These are phyloP conservation scores for Chymomyza costata DNA, from an alignment of 1,140 invertebrate genomes.

Conservation along the genomic window DNA sequence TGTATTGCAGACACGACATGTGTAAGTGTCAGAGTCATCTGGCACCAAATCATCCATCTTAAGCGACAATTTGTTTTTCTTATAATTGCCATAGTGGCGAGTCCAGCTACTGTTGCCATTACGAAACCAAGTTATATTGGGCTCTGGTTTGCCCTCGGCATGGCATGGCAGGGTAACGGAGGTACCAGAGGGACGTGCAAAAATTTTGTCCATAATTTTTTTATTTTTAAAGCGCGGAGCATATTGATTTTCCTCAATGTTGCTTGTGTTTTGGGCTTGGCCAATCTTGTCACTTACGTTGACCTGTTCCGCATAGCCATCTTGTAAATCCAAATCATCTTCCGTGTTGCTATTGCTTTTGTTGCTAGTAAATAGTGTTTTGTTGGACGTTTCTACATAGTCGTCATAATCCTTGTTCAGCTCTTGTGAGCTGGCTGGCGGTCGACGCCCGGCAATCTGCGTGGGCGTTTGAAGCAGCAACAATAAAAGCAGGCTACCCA, in stretches of 20 bases:
- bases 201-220: slow-evolving; percentile 62
- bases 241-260: slow-evolving; percentile 11
- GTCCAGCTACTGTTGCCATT: slow-evolving; percentile 81
- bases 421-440: slow-evolving; percentile 41
- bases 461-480: slow-evolving; percentile 10
- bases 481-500: slow-evolving; percentile 21
- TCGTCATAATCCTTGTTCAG: slow-evolving; percentile 69
- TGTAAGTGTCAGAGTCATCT: slow-evolving; percentile 89
- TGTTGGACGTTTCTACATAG: slow-evolving; percentile 9
- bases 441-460: slow-evolving; percentile 18
- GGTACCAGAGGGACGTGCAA: slow-evolving; percentile 81
- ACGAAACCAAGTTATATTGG: slow-evolving; percentile 88
- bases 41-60: slow-evolving; percentile 84
- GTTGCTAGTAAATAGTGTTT: neutral
- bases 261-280: neutral
- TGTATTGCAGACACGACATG: slow-evolving; percentile 87
- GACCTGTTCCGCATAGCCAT: slow-evolving; percentile 40
- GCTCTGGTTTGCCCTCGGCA: slow-evolving; percentile 83
- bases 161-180: slow-evolving; percentile 81
- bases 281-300: slow-evolving; percentile 20
- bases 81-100: slow-evolving; percentile 69
- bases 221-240: slow-evolving; percentile 43
- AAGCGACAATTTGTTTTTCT: slow-evolving; percentile 81
- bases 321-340: slow-evolving; percentile 10
- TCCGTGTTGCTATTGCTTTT: neutral